Conservation (phyloP, 37 sponge, comb jelly and placozoan genomes). For the Diacarnus erythraeanus region DNA sequence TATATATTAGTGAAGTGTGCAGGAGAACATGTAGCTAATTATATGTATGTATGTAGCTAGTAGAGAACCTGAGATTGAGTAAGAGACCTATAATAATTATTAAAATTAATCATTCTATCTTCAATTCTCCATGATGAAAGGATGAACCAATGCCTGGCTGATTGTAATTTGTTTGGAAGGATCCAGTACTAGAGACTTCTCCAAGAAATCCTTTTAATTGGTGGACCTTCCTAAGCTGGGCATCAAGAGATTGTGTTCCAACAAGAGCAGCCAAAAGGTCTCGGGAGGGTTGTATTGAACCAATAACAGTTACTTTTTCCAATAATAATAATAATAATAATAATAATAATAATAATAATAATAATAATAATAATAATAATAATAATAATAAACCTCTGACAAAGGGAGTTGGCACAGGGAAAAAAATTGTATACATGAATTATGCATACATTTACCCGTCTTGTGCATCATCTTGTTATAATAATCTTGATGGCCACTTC, state of each 20-base stretch:
- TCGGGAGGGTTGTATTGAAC: slow-evolving; percentile 54
- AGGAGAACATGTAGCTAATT: background rate
- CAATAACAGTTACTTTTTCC: slow-evolving; percentile 91
- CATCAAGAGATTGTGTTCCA: slow-evolving; percentile 80
- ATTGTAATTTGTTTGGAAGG: slow-evolving; percentile 88
- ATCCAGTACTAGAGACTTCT: slow-evolving; percentile 83
- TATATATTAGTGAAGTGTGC: no score
- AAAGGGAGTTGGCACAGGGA: slow-evolving; percentile 91
- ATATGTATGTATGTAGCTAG: no score
- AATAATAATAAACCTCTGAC: no score
- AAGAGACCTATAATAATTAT: no score
- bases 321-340: slow-evolving; percentile 5
- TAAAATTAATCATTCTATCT: slow-evolving; percentile 42
- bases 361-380: no score
- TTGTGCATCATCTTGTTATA: slow-evolving; percentile 99
- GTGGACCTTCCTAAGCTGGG: slow-evolving; percentile 80
- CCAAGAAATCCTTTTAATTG: slow-evolving; percentile 89
- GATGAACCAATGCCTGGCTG: slow-evolving; percentile 86
- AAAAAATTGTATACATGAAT: slow-evolving; percentile 97
- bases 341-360: background rate
- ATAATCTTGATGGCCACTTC: slow-evolving; percentile 99
- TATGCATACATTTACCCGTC: no score
- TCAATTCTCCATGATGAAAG: slow-evolving; percentile 94
- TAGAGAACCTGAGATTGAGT: no score
- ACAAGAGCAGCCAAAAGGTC: slow-evolving; percentile 81